These are phyloP conservation scores for Dendronephthya gigantea DNA, from an alignment of 64 coral and sea anemone species.

Conservation along the genomic window DNA sequence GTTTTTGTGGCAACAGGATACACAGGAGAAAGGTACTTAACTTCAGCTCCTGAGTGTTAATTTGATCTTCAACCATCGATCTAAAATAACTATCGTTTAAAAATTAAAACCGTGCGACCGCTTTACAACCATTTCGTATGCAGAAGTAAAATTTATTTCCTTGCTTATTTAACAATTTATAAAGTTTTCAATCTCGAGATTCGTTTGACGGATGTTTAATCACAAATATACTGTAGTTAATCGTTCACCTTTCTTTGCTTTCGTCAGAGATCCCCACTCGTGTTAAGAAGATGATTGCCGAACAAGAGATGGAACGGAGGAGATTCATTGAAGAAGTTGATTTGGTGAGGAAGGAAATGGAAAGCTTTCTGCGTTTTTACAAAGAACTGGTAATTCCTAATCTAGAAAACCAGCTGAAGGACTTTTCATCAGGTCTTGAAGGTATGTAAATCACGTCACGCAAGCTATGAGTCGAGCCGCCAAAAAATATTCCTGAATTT, in stretches of 20 bases:
- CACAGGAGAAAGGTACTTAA: not conserved
- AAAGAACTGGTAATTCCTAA: not conserved
- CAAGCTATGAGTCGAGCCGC: too few relatives aligned
- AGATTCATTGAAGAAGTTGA: conserved; percentile 21
- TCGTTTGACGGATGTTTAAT: not conserved
- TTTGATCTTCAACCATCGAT: too few relatives aligned
- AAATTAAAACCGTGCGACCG: too few relatives aligned
- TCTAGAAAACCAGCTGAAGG: not conserved
- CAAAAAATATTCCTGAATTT: too few relatives aligned
- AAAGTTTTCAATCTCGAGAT: not conserved
- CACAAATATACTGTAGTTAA: not conserved
- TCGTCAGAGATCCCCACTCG: not conserved
- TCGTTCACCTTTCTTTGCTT: too few relatives aligned
- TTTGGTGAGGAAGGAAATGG: conserved; percentile 10
- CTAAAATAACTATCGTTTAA: too few relatives aligned
- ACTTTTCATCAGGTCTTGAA: not conserved
- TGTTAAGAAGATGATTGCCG: conserved; percentile 3
- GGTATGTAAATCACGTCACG: not conserved
- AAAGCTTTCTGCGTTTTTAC: conserved; percentile 18
- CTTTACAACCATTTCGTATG: too few relatives aligned
- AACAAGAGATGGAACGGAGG: conserved; percentile 9
- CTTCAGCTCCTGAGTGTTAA: not conserved
- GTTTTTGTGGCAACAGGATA: conserved; percentile 28
- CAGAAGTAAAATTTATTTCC: too few relatives aligned
- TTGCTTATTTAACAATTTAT: not conserved